Evolutionary conservation across 2,888 invertebrate species (phyloP).

Genomic region (Nephrocerus scutellatus): DNA sequence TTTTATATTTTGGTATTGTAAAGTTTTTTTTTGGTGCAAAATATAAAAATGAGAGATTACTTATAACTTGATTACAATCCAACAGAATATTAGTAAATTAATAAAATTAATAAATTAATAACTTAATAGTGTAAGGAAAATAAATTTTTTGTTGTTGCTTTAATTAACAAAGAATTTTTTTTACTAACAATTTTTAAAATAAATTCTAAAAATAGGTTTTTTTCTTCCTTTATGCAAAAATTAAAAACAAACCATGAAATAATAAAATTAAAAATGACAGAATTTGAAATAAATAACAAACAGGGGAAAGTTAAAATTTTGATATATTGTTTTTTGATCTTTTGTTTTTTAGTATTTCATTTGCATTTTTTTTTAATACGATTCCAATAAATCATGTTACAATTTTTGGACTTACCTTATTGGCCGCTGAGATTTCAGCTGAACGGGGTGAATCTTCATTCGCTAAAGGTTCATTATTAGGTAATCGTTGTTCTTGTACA

Average conservation of each 20-base stretch:
- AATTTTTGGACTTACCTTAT: constrained; percentile 59
- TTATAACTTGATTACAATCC: no score
- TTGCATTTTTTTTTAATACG: constrained; percentile 4
- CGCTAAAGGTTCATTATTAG: constrained; percentile 56
- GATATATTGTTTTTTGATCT: constrained; percentile 22
- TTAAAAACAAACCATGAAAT: constrained; percentile 8
- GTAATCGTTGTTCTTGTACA: constrained; percentile 87
- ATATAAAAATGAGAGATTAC: no score
- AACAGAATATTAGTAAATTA: no score
- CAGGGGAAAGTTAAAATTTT: constrained; percentile 17
- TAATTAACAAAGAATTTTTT: no score
- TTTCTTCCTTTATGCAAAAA: constrained; percentile 13
- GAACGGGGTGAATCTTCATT: constrained; percentile 49
- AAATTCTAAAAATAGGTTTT: constrained; percentile 10
- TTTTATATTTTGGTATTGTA: constrained; percentile 2
- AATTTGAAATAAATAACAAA: constrained; percentile 21
- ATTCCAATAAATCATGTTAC: constrained; percentile 16
- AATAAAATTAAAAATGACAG: constrained; percentile 16
- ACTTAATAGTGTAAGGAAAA: no score
- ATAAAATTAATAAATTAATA: no score
- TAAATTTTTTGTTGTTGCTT: no score
- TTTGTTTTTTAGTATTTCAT: constrained; percentile 16
- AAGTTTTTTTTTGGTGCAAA: constrained; percentile 12
- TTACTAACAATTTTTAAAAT: constrained; percentile 1
- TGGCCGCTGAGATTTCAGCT: constrained; percentile 54